phyloP scores from a whole-genome alignment of 2,888 invertebrate species.

The Plagodis dolabraria region DNA sequence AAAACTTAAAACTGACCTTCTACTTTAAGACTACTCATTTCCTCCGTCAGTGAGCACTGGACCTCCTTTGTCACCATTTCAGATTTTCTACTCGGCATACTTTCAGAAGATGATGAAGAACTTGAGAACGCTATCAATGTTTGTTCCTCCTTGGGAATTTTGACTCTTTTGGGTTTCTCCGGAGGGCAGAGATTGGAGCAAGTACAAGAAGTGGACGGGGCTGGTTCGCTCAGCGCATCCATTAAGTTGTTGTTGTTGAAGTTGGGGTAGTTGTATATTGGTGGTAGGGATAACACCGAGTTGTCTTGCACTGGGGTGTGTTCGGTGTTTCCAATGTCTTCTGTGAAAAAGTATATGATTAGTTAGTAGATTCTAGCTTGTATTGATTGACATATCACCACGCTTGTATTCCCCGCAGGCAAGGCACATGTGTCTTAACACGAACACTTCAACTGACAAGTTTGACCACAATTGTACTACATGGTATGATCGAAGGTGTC shows the following conservation, averaged over 20 bases:
- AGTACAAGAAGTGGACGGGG: conserved; percentile 58
- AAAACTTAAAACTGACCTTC: conserved; percentile 48
- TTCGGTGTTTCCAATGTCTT: conserved; percentile 47
- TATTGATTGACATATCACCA: too few species aligned
- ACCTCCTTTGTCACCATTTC: conserved; percentile 47
- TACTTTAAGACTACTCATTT: conserved; percentile 43
- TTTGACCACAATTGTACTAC: too few species aligned
- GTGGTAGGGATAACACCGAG: conserved; percentile 31
- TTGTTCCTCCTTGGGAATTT: conserved; percentile 56
- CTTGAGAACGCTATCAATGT: conserved; percentile 67
- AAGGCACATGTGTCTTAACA: too few species aligned
- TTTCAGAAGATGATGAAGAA: conserved; percentile 62
- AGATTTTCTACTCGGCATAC: conserved; percentile 48
- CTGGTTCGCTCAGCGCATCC: conserved; percentile 65
- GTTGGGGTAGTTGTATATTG: conserved; percentile 26
- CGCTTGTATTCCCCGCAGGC: too few species aligned
- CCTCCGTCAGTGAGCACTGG: conserved; percentile 48
- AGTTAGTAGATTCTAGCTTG: neutral
- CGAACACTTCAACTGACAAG: too few species aligned
- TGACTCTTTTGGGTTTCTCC: conserved; percentile 48
- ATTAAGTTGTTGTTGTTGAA: conserved; percentile 54
- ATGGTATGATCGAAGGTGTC: too few species aligned
- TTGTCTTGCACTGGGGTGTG: conserved; percentile 63
- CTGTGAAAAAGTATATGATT: conserved; percentile 42
- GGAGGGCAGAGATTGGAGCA: conserved; percentile 56